Evolutionary conservation across 2,797 vertebrate species (phyloP).

Genomic region (Leptatherina wallacei): DNA sequence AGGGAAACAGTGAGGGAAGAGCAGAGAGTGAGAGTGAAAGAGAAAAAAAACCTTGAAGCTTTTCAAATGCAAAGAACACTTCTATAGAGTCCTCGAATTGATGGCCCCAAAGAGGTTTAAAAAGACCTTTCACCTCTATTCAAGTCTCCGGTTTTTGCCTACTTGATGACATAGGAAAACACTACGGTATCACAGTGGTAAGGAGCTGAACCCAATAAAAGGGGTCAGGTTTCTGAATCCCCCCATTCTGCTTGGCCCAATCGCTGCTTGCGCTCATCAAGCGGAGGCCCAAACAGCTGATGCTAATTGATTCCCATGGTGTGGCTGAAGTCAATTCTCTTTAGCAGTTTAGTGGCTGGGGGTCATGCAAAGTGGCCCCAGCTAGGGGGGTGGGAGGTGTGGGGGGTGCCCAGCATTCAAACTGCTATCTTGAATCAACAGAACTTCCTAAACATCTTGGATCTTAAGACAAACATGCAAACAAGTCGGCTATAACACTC

Average conservation of each 20-base stretch:
- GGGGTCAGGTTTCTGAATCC: constrained; percentile 90
- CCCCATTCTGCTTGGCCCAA: constrained; percentile 86
- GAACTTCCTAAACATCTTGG: constrained; percentile 80
- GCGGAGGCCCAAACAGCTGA: constrained; percentile 86
- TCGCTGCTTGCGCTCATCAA: constrained; percentile 85
- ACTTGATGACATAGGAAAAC: constrained; percentile 91
- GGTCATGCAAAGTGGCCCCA: constrained; percentile 79
- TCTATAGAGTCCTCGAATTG: constrained; percentile 90
- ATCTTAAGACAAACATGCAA: constrained; percentile 83
- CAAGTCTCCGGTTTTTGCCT: constrained; percentile 87
- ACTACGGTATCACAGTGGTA: constrained; percentile 89
- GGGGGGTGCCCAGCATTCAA: constrained; percentile 79
- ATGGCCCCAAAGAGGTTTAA: constrained; percentile 95
- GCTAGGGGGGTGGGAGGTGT: constrained; percentile 67
- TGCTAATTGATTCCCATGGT: constrained; percentile 90
- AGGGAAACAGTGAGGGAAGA: constrained; percentile 80
- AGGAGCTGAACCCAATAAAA: constrained; percentile 96
- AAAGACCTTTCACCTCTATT: constrained; percentile 92
- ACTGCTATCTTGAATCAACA: constrained; percentile 82
- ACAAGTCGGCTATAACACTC: constrained; percentile 61
- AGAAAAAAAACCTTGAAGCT: constrained; percentile 87
- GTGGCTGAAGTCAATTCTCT: constrained; percentile 85
- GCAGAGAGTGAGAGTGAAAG: constrained; percentile 67
- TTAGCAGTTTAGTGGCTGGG: constrained; percentile 83
- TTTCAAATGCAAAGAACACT: constrained; percentile 95